phyloP scores from a whole-genome alignment of 2,113 vertebrate genomes.

The Solea solea region DNA sequence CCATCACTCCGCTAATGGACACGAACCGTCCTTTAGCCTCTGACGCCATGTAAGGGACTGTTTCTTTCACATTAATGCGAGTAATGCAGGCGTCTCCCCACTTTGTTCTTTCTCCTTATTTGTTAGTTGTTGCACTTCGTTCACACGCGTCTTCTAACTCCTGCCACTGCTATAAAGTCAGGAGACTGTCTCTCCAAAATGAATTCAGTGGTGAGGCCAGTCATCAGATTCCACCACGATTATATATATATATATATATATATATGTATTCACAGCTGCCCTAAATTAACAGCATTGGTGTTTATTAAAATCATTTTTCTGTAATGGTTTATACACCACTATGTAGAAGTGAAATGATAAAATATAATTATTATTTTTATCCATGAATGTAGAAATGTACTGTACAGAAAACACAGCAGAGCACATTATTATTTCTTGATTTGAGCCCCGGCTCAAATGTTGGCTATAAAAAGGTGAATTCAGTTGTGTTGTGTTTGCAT shows the following conservation, averaged over 20 bases:
- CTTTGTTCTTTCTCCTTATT: neutral
- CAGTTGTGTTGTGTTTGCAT: too few species aligned
- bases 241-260: too few species aligned
- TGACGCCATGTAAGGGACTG: constrained; percentile 26
- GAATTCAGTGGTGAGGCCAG: constrained; percentile 50
- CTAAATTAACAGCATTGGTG: too few species aligned
- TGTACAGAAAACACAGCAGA: too few species aligned
- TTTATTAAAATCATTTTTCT: too few species aligned
- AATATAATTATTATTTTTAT: too few species aligned
- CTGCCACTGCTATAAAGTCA: constrained; percentile 26
- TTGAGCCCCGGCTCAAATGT: too few species aligned
- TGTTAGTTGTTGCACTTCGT: neutral
- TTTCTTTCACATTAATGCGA: constrained; percentile 30
- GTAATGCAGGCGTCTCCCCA: constrained; percentile 30
- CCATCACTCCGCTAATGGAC: constrained; percentile 22
- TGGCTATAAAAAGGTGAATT: too few species aligned
- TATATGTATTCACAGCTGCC: neutral
- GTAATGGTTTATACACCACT: too few species aligned
- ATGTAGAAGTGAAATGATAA: too few species aligned
- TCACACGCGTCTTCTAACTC: constrained; percentile 31
- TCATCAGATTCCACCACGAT: constrained; percentile 31
- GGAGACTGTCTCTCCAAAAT: constrained; percentile 44
- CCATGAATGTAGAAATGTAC: too few species aligned
- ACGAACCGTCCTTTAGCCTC: constrained; percentile 43
- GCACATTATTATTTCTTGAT: too few species aligned